Conservation (phyloP, 2,113 vertebrate genomes). For the Dasypus novemcinctus region DNA sequence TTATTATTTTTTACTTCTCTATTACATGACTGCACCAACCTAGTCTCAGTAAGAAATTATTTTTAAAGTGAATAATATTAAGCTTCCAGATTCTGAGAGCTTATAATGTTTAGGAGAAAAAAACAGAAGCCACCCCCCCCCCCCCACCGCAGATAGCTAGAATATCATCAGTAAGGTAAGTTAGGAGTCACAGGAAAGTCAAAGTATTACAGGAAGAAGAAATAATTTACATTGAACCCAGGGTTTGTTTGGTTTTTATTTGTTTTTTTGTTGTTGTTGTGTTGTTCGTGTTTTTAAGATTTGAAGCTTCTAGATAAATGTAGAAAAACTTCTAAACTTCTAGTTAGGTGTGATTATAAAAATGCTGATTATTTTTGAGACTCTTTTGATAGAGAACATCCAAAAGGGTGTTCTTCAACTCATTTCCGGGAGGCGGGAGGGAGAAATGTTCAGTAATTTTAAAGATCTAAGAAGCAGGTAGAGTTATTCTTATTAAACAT, state of each 20-base stretch:
- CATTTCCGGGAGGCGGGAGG: not conserved
- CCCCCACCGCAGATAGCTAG: not conserved
- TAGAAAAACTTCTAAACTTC: not conserved
- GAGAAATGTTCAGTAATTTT: not conserved
- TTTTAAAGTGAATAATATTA: conserved; percentile 41
- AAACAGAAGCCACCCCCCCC: not conserved
- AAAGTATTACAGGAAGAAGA: not conserved
- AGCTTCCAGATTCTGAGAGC: not conserved
- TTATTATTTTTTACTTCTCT: not conserved
- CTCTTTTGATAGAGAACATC: not conserved
- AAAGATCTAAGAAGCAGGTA: not conserved
- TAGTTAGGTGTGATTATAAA: not conserved
- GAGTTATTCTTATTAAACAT: not conserved
- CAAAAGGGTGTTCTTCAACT: not conserved
- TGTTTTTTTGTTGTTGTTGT: not conserved
- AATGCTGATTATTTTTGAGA: conserved; percentile 17
- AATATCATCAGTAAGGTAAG: not conserved
- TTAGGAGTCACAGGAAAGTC: not conserved
- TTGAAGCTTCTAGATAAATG: not conserved
- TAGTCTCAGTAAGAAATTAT: not conserved
- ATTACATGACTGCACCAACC: not conserved
- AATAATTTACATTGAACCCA: not conserved
- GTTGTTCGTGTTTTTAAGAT: not conserved
- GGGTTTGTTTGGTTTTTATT: not conserved
- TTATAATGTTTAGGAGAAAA: not conserved